Evolutionary conservation across 2,888 invertebrate genomes (phyloP).

Genomic region (Linyphia triangularis): DNA sequence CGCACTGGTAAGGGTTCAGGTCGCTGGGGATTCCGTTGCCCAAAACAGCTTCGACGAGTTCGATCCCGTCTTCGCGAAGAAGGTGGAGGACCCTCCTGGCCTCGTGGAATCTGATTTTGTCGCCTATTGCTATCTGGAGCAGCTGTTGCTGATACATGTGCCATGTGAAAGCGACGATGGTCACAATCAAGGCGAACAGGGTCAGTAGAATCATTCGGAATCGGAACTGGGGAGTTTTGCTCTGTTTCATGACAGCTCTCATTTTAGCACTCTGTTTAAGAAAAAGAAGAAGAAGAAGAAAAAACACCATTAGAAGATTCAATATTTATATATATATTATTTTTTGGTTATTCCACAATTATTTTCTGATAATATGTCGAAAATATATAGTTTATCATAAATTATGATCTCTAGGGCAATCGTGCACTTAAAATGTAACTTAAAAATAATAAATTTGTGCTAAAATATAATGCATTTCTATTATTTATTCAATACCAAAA

Average conservation of each 20-base stretch:
- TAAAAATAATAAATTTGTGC: no score
- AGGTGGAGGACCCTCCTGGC: slow-evolving; percentile 69
- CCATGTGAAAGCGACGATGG: slow-evolving; percentile 75
- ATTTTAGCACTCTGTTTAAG: slow-evolving; percentile 66
- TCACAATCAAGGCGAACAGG: slow-evolving; percentile 70
- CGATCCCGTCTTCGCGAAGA: slow-evolving; percentile 69
- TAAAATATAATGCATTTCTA: no score
- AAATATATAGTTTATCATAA: no score
- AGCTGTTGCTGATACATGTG: slow-evolving; percentile 75
- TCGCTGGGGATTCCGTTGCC: slow-evolving; percentile 75
- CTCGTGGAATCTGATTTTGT: slow-evolving; percentile 75
- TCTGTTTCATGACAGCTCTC: slow-evolving; percentile 71
- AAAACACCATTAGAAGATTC: not conserved
- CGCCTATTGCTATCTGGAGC: slow-evolving; percentile 71
- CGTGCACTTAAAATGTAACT: no score
- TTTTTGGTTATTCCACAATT: not conserved
- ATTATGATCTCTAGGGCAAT: no score
- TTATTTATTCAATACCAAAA: no score
- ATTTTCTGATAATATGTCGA: no score
- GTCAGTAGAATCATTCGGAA: slow-evolving; percentile 76
- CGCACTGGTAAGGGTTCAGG: slow-evolving; percentile 75
- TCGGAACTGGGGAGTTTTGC: slow-evolving; percentile 75
- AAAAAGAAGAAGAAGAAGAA: not conserved
- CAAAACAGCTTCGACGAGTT: slow-evolving; percentile 72
- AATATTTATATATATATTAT: not conserved